Percentiles rank a stretch among this genome's conserved stretches.
Conservation (phyloP, 2,113 vertebrate species). For the Gymnarchus niloticus region DNA sequence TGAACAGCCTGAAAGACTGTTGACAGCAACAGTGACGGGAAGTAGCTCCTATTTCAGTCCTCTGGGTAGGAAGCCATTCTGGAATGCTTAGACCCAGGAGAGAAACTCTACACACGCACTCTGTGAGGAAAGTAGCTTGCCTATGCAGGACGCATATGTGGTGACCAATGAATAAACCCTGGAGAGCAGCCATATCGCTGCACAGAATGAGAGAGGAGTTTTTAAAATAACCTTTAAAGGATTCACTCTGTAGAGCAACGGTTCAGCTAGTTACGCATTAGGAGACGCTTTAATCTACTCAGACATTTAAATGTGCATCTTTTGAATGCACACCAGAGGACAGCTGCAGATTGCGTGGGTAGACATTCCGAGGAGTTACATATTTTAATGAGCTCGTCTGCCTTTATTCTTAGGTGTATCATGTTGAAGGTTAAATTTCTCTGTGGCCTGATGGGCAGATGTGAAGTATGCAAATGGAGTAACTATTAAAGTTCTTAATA, state of each 20-base stretch:
- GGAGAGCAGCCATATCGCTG: background rate
- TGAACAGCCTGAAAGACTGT: background rate
- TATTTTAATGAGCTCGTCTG: background rate
- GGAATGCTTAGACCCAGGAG: slow-evolving; percentile 61
- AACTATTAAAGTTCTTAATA: background rate
- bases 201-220: background rate
- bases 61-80: slow-evolving; percentile 60
- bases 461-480: too few species aligned
- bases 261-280: slow-evolving; percentile 34
- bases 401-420: too few species aligned
- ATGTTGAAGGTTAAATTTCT: too few species aligned
- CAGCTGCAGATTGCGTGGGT: background rate
- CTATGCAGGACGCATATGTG: background rate
- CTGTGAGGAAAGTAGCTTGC: background rate
- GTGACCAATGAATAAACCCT: background rate
- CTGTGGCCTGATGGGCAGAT: too few species aligned
- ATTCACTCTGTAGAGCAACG: background rate
- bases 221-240: background rate
- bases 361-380: background rate
- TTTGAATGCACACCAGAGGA: slow-evolving; percentile 12
- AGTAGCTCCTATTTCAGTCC: slow-evolving; percentile 44
- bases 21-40: background rate
- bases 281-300: slow-evolving; percentile 47
- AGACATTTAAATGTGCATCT: slow-evolving; percentile 26
- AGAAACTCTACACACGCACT: slow-evolving; percentile 56